Base-by-base conservation (phyloP, 2,797 vertebrate genomes). In the Zenarchopterus dispar region DNA sequence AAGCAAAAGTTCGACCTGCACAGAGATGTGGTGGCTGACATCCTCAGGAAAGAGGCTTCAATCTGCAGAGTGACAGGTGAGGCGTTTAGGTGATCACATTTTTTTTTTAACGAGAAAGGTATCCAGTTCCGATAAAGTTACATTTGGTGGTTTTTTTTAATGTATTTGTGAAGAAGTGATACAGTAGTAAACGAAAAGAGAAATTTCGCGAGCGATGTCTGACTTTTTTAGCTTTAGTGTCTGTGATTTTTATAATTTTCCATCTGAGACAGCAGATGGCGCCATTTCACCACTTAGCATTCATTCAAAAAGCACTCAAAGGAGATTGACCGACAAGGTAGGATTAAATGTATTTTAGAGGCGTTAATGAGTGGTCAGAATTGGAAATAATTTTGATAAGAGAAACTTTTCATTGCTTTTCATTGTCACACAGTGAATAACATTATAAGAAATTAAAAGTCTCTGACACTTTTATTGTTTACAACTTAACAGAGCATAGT, bases 1-100 rank as follows among this genome's bases (percentile, higher is more conserved):
- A 81, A 77, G 28, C 22, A 65, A 13, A 61, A 62, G 15, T 93
- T 94, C 66, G 91, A 93, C 67, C 66, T 93, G 22, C 84, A 83
- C 7, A 84, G 61, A 63, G 92, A 94, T 67, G 92, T 93, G 45
- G 87, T 84, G 61, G 73, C 56, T 2, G 89, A 89, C 19, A 63
- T 93, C 57, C 80, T 83, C 56, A 81, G 71, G 57, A 93, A 89
- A 66, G 93, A 94, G 54, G 85, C 90, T 57, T 72, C 83, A 1
- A 78, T 82, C 16, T 86, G 89, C 56, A 67, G 77, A 56, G 62
- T 82, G 59, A 67, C 70, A 91, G 93, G 93, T 93, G 87, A 93
- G 91, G 63, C 72, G 74, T 75, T 81, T 78, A 86, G 63, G 81
- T 55, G 57, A 18, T 24, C 8, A 8, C 31, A 3, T n/a, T 28